A percentile compares a stretch with the other conserved stretches of the same genome.
phyloP scores from a whole-genome alignment of 2,888 invertebrate species.

The Dryobota labecula region DNA sequence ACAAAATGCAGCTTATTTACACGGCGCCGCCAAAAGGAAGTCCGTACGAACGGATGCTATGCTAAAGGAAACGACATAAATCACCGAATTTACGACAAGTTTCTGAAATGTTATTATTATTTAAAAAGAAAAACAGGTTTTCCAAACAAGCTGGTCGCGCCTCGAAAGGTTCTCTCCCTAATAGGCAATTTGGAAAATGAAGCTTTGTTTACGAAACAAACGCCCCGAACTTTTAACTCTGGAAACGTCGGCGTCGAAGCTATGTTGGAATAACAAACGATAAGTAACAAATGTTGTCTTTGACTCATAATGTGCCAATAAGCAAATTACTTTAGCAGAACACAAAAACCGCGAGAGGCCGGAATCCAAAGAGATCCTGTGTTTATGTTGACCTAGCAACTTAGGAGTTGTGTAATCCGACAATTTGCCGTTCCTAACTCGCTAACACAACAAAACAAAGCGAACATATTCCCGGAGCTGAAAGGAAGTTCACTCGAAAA shows the following conservation, averaged over 20 bases:
- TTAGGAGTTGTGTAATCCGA: slow-evolving; percentile 88
- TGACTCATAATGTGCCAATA: slow-evolving; percentile 77
- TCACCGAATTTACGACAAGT: slow-evolving; percentile 85
- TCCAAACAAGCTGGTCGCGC: slow-evolving; percentile 71
- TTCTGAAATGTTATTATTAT: slow-evolving; percentile 82
- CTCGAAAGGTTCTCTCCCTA: slow-evolving; percentile 72
- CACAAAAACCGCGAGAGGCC: slow-evolving; percentile 78
- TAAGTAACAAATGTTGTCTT: slow-evolving; percentile 73
- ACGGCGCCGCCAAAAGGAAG: slow-evolving; percentile 84
- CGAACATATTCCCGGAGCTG: slow-evolving; percentile 86
- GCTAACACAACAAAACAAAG: slow-evolving; percentile 89
- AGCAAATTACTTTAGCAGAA: slow-evolving; percentile 78
- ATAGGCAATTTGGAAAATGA: slow-evolving; percentile 79
- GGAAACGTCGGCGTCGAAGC: slow-evolving; percentile 70
- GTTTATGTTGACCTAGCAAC: slow-evolving; percentile 86
- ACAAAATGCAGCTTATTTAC: slow-evolving; percentile 87
- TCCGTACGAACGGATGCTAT: slow-evolving; percentile 82
- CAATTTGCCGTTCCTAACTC: slow-evolving; percentile 88
- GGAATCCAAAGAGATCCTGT: slow-evolving; percentile 81
- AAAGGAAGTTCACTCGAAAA: slow-evolving; percentile 88
- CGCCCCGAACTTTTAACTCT: slow-evolving; percentile 73
- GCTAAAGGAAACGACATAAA: slow-evolving; percentile 85
- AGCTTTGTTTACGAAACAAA: slow-evolving; percentile 76
- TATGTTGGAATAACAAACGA: slow-evolving; percentile 75
- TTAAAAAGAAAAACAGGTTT: slow-evolving; percentile 80